A percentile compares a stretch with the other conserved stretches of the same genome.
phyloP scores from a whole-genome alignment of 2,113 vertebrate genomes.

The Lutjanus erythropterus region DNA sequence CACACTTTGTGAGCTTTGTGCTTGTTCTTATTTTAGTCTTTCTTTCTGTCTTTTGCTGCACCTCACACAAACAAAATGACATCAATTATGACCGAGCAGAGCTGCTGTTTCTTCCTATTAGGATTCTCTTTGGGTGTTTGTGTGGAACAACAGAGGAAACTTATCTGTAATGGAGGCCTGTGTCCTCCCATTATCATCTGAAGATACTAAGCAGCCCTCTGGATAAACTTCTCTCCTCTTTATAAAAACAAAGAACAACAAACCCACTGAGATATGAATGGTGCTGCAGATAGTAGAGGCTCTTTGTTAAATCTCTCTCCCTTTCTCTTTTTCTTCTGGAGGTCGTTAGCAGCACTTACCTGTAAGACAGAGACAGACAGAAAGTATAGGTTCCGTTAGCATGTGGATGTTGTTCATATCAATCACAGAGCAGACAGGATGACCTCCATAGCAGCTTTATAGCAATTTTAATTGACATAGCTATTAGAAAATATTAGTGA shows the following conservation, averaged over 20 bases:
- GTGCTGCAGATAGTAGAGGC: neutral
- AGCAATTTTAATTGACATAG: neutral
- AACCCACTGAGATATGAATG: neutral
- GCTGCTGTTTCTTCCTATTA: constrained; percentile 21
- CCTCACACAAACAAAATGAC: constrained; percentile 4
- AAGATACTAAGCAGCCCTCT: constrained; percentile 24
- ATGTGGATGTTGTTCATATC: too few relatives aligned
- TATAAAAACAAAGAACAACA: constrained; percentile 8
- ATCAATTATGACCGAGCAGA: neutral
- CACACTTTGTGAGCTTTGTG: neutral
- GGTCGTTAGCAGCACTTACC: constrained; percentile 3
- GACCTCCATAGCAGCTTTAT: neutral
- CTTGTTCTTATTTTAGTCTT: neutral
- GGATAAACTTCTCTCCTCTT: constrained; percentile 10
- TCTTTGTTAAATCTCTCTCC: neutral
- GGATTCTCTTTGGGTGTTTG: constrained; percentile 24
- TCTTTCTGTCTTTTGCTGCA: neutral
- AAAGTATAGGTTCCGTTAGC: neutral
- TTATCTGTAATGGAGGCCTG: constrained; percentile 1
- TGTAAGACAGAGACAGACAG: neutral
- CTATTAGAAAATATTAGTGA: neutral
- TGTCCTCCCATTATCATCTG: constrained; percentile 12
- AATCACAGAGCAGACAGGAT: neutral
- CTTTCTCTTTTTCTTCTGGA: neutral
- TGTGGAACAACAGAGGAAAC: constrained; percentile 8